Base-by-base conservation (phyloP, 2,113 vertebrate species). In the Hystrix cristata region DNA sequence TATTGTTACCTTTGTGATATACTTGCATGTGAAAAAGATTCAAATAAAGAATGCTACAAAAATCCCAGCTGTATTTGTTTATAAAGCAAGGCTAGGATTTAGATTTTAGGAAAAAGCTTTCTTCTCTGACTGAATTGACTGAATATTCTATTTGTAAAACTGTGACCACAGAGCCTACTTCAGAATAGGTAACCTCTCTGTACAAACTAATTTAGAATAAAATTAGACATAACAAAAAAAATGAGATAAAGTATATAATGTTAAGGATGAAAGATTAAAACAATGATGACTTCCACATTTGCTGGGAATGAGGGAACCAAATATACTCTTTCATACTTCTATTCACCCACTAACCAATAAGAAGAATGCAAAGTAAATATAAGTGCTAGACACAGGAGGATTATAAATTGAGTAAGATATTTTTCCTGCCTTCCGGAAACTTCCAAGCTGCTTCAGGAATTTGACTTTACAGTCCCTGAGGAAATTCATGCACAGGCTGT, bases 11-110 rank as follows among this genome's bases (percentile, higher is more conserved):
- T 83, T 83, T 90, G 64, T 84, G 76, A 81, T 23, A 94, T 59
- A 13, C 43, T 74, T 74, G n/a, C 43, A 65, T 51, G 27, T 92
- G 46, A 97, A 90, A 94, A 59, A 92, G 27, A 79, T 95, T 97
- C 81, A 81, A 97, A 81, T 71, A 76, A 95, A 64, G 38, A 98
- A 89, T 76, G 25, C 25, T 87, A 76, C 4, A 95, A 81, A 96
- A 89, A 64, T 71, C 46, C 38, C 51, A 95, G 78, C 4, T 16
- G 38, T 90, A 65, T 88, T 84, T 78, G 67, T 86, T 94, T 85
- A 85, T 81, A 95, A 93, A 72, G 19, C 48, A 94, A 96, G 31
- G 93, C 13, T 93, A n/a, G 21, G 53, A 78, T 93, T 93, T 93
- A 86, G 64, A 60, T 84, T 80, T 91, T 91, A 59, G 83, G 48